Base-by-base conservation (phyloP, 2,888 invertebrate species). In the Drosophila yooni region DNA sequence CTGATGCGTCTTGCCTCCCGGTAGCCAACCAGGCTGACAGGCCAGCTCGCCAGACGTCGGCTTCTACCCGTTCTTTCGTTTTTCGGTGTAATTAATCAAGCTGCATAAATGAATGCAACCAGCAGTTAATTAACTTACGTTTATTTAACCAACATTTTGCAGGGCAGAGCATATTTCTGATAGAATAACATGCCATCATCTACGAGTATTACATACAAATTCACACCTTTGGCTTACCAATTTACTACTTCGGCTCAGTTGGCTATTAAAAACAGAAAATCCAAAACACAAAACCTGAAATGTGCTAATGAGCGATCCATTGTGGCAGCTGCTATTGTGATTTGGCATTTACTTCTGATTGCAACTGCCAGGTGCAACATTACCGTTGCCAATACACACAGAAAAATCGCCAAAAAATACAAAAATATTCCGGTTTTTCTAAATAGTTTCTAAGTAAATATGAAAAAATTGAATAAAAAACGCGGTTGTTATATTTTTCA, bases 31-130 rank as follows among this genome's bases (percentile, higher is more conserved):
- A 58, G 54, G 74, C 77, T 66, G 70, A 60, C 67, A 56, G 67
- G 63, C 63, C 57, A 58, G 43, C 43, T 66, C 46, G 46, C 46
- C 15, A 72, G 68, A 79, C 64, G 75, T 67, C 63, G 64, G 75
- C 80, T 68, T 70, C 62, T 78, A 73, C 70, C 46, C 46, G 25
- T 46, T 46, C 46, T 15, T 66, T 76, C 56, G 70, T 70, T 64
- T 74, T 62, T 74, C 61, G 69, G 62, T 78, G 83, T 77, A 89
- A 90, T 90, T 90, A 90, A 88, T 90, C 84, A 89, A 91, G 86
- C 81, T 83, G 91, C 91, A 90, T 89, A 90, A 90, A 92, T 92
- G 89, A 91, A 91, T 91, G 90, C 88, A 88, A 91, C 92, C 87
- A 89, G 89, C 76, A 89, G 91, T 89, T 91, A 92, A 92, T 92